Evolutionary conservation across 2,888 invertebrate species (phyloP).

Genomic region (Chalcosyrphus nemorum): DNA sequence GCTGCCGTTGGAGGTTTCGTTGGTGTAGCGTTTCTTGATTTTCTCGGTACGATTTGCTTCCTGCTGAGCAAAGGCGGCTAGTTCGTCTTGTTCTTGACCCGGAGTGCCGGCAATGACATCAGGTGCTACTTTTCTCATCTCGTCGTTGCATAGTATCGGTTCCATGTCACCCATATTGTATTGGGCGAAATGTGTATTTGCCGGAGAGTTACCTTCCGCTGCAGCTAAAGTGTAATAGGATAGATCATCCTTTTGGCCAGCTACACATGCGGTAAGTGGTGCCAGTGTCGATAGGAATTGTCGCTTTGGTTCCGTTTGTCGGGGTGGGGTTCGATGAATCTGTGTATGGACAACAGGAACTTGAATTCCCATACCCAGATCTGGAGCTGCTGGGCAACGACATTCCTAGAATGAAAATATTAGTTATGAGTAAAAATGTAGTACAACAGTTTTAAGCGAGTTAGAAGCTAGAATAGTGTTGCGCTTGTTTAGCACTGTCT

Average conservation of each 20-base stretch:
- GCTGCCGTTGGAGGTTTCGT: constrained; percentile 82
- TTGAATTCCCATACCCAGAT: constrained; percentile 83
- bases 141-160: constrained; percentile 84
- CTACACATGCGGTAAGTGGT: constrained; percentile 90
- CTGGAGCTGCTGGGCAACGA: constrained; percentile 83
- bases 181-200: constrained; percentile 85
- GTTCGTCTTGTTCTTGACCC: constrained; percentile 87
- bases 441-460: no score
- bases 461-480: no score
- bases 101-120: constrained; percentile 88
- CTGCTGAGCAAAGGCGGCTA: constrained; percentile 92
- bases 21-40: constrained; percentile 88
- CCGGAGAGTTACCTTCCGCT: constrained; percentile 84
- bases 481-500: no score
- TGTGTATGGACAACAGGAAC: constrained; percentile 82
- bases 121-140: constrained; percentile 85
- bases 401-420: constrained; percentile 78
- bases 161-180: constrained; percentile 86
- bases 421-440: no score
- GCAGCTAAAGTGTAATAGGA: constrained; percentile 84
- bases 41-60: constrained; percentile 92
- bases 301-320: constrained; percentile 86
- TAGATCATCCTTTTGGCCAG: constrained; percentile 84
- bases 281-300: constrained; percentile 91
- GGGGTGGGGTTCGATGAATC: constrained; percentile 81